phyloP scores from a whole-genome alignment of 2,888 invertebrate species.

The Diarsia mendica region DNA sequence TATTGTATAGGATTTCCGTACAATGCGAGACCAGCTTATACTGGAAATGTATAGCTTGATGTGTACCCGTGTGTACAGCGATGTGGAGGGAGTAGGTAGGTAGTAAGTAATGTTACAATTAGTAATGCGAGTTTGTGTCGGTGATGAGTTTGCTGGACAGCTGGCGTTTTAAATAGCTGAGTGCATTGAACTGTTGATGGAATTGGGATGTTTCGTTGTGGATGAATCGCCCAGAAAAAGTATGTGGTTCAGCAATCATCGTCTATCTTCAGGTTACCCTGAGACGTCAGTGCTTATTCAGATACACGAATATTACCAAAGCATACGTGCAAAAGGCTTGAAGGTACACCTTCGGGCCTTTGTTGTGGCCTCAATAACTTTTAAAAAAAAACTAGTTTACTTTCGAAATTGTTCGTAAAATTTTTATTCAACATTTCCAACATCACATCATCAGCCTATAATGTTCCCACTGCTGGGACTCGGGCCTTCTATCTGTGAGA shows the following conservation, averaged over 20 bases:
- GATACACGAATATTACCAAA: background rate
- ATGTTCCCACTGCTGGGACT: too few species aligned
- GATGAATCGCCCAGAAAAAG: too few species aligned
- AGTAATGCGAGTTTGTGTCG: slow-evolving; percentile 7
- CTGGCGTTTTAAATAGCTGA: background rate
- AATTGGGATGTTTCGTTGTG: background rate
- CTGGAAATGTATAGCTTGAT: too few species aligned
- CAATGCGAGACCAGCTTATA: too few species aligned
- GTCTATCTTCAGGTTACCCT: too few species aligned
- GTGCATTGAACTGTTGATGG: background rate
- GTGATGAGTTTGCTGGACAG: slow-evolving; percentile 1
- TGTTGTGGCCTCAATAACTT: background rate
- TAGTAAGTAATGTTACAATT: background rate
- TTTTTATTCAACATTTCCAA: background rate
- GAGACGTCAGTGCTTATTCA: too few species aligned
- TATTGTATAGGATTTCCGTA: too few species aligned
- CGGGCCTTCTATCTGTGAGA: too few species aligned
- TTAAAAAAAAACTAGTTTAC: background rate
- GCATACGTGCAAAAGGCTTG: too few species aligned
- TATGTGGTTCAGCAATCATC: too few species aligned
- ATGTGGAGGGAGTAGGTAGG: background rate
- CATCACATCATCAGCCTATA: too few species aligned
- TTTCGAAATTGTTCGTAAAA: background rate
- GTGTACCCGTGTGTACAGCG: background rate
- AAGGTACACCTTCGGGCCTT: too few species aligned